A percentile compares a stretch with the other conserved stretches of the same genome.
Evolutionary conservation across 2,113 vertebrate species (phyloP).

Genomic region (Ophiodon elongatus): DNA sequence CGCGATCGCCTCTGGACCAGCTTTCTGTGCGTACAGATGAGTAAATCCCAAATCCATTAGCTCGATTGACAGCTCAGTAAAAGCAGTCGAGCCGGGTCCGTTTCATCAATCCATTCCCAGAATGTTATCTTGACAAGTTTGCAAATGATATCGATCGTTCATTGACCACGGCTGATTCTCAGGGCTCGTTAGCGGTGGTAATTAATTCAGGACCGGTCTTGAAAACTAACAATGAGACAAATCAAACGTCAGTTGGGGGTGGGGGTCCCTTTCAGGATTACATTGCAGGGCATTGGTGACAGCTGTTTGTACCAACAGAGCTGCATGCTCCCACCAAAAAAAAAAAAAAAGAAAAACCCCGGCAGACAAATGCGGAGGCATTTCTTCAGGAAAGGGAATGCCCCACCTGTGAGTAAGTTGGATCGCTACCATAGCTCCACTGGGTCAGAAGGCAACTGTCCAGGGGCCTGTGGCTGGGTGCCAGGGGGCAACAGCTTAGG

Average conservation of each 20-base stretch:
- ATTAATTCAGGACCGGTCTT: constrained; percentile 40
- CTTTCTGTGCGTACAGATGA: constrained; percentile 49
- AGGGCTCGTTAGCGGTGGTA: constrained; percentile 23
- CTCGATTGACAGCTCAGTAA: constrained; percentile 46
- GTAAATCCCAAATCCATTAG: constrained; percentile 68
- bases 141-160: constrained; percentile 68
- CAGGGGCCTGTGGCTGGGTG: constrained; percentile 44
- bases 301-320: constrained; percentile 34
- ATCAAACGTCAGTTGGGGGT: neutral
- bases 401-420: constrained; percentile 62
- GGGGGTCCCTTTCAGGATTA: constrained; percentile 13
- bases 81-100: constrained; percentile 23
- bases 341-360: neutral
- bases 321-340: constrained; percentile 1
- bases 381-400: constrained; percentile 66
- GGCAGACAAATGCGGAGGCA: constrained; percentile 30
- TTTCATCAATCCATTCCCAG: constrained; percentile 64
- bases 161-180: constrained; percentile 29
- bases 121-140: constrained; percentile 65
- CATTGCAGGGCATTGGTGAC: constrained; percentile 21
- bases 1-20: constrained; percentile 45
- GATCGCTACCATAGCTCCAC: constrained; percentile 71
- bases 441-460: constrained; percentile 70
- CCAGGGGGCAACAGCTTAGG: constrained; percentile 40
- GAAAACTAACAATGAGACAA: constrained; percentile 16